Conservation (phyloP, 1,140 invertebrate genomes). For the Cotesia glomerata region DNA sequence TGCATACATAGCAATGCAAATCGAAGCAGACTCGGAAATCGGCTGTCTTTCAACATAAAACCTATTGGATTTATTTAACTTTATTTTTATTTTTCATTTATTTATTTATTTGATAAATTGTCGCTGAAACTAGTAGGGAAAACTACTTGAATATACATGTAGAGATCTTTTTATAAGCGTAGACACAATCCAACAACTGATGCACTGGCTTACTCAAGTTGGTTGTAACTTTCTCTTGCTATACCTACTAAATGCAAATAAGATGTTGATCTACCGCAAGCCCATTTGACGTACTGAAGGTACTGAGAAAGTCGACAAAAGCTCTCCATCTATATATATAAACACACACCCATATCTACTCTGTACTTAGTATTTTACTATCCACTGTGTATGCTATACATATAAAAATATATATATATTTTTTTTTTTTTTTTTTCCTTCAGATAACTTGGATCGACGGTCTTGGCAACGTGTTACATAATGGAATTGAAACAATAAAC, state of each 20-base stretch:
- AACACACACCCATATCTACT: not conserved
- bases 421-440: constrained; percentile 47
- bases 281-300: not conserved
- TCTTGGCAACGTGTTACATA: constrained; percentile 78
- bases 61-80: constrained; percentile 5
- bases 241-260: constrained; percentile 12
- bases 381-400: not conserved
- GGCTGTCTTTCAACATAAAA: constrained; percentile 19
- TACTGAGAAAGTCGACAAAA: constrained; percentile 2
- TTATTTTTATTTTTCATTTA: not conserved
- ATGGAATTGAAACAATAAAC: constrained; percentile 75
- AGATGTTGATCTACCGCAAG: constrained; percentile 18
- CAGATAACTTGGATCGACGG: constrained; percentile 94
- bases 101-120: constrained; percentile 11
- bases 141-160: not conserved
- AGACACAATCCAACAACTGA: not conserved
- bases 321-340: not conserved
- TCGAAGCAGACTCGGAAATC: constrained; percentile 11
- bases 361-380: not conserved
- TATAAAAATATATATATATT: not conserved
- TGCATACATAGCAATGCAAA: constrained; percentile 10
- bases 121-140: not conserved
- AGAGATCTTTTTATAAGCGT: not conserved
- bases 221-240: too few relatives aligned
- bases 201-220: not conserved